phyloP scores from a whole-genome alignment of 2,113 vertebrate genomes.

The Zosterops pallidus region DNA sequence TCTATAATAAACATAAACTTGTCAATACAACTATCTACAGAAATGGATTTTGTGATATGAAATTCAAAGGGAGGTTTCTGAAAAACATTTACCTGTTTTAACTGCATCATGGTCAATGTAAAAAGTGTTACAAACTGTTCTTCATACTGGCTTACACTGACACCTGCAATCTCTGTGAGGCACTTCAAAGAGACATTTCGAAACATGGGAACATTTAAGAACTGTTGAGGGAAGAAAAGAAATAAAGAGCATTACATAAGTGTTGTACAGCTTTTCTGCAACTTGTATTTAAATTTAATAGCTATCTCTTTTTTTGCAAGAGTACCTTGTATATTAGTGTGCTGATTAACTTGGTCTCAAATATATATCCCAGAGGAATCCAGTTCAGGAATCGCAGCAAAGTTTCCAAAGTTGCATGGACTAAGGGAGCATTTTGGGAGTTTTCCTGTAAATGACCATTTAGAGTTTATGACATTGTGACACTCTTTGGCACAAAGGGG shows the following conservation, averaged over 20 bases:
- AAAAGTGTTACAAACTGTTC: conserved; percentile 98
- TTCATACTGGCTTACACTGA: conserved; percentile 97
- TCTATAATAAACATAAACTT: neutral
- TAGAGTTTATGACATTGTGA: neutral
- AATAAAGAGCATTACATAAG: neutral
- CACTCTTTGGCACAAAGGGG: neutral
- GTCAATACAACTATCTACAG: neutral
- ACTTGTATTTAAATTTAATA: neutral
- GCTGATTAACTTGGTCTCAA: conserved; percentile 99
- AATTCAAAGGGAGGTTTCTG: neutral
- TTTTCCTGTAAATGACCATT: conserved; percentile 84
- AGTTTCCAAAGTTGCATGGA: conserved; percentile 96
- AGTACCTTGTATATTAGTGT: conserved; percentile 98
- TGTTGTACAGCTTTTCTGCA: neutral
- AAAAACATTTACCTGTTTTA: conserved; percentile 88
- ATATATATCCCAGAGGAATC: conserved; percentile 99
- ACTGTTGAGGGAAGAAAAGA: conserved; percentile 73
- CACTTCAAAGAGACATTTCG: conserved; percentile 98
- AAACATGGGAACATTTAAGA: conserved; percentile 99
- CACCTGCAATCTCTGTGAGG: conserved; percentile 97
- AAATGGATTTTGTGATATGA: neutral
- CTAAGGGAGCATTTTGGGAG: conserved; percentile 97
- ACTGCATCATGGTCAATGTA: conserved; percentile 98
- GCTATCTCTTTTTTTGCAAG: rapidly evolving
- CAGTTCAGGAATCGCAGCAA: conserved; percentile 97